A percentile compares a stretch with the other conserved stretches of the same genome.
Evolutionary conservation across 1,140 invertebrate genomes (phyloP).

Genomic region (Holotrichia oblita): DNA sequence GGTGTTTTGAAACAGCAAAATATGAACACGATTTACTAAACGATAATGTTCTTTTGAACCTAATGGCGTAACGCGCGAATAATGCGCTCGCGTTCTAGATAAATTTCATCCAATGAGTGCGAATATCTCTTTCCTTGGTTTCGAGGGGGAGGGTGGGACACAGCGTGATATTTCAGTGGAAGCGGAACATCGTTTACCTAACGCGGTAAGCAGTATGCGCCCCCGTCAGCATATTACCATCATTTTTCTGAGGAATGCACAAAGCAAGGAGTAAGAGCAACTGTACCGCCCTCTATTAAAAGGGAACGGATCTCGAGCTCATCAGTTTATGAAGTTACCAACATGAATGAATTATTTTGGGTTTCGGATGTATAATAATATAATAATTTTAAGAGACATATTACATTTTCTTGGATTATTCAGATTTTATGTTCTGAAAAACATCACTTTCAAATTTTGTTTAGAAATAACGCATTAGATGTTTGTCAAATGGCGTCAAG

Average conservation of each 20-base stretch:
- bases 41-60: not conserved
- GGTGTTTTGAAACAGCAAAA: not conserved
- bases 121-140: not conserved
- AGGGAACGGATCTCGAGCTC: too few relatives aligned
- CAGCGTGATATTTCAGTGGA: not conserved
- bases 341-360: not conserved
- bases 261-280: not conserved
- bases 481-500: too few relatives aligned
- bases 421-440: too few relatives aligned
- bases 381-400: too few relatives aligned
- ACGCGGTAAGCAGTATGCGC: not conserved
- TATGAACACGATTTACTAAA: constrained; percentile 13
- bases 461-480: too few relatives aligned
- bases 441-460: too few relatives aligned
- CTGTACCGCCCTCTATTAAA: not conserved
- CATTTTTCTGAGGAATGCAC: not conserved
- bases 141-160: not conserved
- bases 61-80: not conserved
- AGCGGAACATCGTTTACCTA: not conserved
- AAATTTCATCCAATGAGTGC: not conserved
- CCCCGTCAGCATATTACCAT: not conserved
- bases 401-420: too few relatives aligned
- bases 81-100: not conserved
- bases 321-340: not conserved
- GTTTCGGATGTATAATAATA: too few relatives aligned